These are phyloP conservation scores for Xiphophorus birchmanni DNA, from an alignment of 2,797 vertebrate genomes.

Conservation along the genomic window DNA sequence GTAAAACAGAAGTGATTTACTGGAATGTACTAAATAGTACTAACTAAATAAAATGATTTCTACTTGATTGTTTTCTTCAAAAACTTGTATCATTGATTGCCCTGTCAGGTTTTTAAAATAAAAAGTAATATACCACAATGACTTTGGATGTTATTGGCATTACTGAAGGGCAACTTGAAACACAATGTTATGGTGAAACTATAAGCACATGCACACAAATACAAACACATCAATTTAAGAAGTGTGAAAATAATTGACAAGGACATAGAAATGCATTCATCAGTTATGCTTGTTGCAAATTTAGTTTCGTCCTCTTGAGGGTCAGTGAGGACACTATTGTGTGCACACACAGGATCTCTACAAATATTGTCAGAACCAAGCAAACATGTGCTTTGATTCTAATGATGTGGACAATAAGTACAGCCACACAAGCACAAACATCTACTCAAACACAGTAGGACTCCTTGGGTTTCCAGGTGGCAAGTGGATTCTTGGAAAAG, in stretches of 20 bases:
- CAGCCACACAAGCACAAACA: conserved; percentile 14
- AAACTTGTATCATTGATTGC: background rate
- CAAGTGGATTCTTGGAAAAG: conserved; percentile 31
- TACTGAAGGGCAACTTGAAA: background rate
- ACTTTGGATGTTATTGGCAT: background rate
- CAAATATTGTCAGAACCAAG: background rate
- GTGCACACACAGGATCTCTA: background rate
- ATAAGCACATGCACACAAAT: background rate
- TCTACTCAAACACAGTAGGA: conserved; percentile 2
- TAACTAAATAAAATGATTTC: background rate
- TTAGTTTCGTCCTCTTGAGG: background rate
- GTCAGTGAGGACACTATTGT: background rate
- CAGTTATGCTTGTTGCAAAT: background rate
- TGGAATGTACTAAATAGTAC: background rate
- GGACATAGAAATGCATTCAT: background rate
- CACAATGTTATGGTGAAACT: background rate
- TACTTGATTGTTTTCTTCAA: background rate
- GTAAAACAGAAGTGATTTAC: background rate
- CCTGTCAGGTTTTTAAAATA: background rate
- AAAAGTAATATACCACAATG: background rate
- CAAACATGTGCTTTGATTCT: background rate
- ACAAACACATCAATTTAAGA: background rate
- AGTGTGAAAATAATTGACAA: background rate
- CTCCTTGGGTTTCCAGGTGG: conserved; percentile 29
- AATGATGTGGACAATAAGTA: conserved; percentile 7